A percentile compares a stretch with the other conserved stretches of the same genome.
phyloP scores from a whole-genome alignment of 2,113 vertebrate species.

The Scomber japonicus region DNA sequence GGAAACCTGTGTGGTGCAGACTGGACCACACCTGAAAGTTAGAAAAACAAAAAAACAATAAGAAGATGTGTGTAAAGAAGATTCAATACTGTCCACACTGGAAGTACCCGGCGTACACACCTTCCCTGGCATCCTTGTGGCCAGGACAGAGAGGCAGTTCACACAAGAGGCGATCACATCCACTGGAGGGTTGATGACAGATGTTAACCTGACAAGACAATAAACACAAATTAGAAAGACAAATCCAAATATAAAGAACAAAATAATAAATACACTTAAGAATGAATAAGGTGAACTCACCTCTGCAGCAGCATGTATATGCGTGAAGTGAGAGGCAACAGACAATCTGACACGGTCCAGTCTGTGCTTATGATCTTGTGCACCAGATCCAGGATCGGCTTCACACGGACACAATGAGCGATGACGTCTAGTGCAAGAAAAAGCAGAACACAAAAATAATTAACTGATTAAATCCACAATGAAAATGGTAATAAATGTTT shows the following conservation, averaged over 20 bases:
- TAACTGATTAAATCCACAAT: no score
- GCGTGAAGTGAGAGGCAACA: slow-evolving; percentile 96
- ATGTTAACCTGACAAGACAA: slow-evolving; percentile 87
- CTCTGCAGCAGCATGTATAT: slow-evolving; percentile 98
- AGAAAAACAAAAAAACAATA: not conserved
- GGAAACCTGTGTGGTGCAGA: slow-evolving; percentile 95
- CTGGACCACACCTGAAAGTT: slow-evolving; percentile 94
- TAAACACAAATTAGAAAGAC: slow-evolving; percentile 1
- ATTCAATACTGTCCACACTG: not conserved
- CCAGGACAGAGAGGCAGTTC: slow-evolving; percentile 94
- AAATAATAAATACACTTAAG: not conserved
- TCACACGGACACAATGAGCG: slow-evolving; percentile 93
- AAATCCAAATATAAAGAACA: not conserved
- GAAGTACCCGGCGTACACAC: slow-evolving; percentile 69
- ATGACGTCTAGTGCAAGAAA: slow-evolving; percentile 88
- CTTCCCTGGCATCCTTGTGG: slow-evolving; percentile 94
- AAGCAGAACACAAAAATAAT: not conserved
- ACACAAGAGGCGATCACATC: slow-evolving; percentile 97
- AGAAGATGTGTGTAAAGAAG: not conserved
- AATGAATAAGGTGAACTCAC: slow-evolving; percentile 70
- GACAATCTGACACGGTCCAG: slow-evolving; percentile 93
- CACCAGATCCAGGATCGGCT: slow-evolving; percentile 95
- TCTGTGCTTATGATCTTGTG: slow-evolving; percentile 97
- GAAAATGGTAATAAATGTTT: no score
- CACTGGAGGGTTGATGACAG: slow-evolving; percentile 94